These are phyloP conservation scores for Acleris laterana DNA, from an alignment of 2,888 invertebrate genomes.

Conservation along the genomic window DNA sequence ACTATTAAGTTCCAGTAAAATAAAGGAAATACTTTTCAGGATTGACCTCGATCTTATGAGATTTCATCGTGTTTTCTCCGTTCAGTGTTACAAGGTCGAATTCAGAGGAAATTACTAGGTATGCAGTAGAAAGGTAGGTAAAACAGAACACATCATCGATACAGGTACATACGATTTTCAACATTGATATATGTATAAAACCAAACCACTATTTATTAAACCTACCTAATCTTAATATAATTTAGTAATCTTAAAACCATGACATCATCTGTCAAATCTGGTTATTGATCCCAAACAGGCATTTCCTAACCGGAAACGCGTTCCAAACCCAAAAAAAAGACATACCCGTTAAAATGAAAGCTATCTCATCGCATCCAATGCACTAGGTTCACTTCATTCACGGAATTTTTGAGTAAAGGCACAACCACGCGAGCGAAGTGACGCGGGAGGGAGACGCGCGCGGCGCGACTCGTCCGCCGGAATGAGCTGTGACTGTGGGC, in stretches of 20 bases:
- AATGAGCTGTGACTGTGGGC: slow-evolving; percentile 66
- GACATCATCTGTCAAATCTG: slow-evolving; percentile 62
- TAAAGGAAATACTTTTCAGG: neutral
- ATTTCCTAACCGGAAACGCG: slow-evolving; percentile 52
- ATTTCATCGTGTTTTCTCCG: slow-evolving; percentile 22
- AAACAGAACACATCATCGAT: slow-evolving; percentile 1
- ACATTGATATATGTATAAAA: neutral
- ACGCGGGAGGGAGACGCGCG: slow-evolving; percentile 47
- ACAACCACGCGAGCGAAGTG: slow-evolving; percentile 52
- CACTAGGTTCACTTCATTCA: slow-evolving; percentile 55
- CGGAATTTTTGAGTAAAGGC: slow-evolving; percentile 50
- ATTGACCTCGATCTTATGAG: slow-evolving; percentile 26
- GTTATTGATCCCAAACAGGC: slow-evolving; percentile 62
- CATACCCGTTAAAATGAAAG: slow-evolving; percentile 62
- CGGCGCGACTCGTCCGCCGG: slow-evolving; percentile 64
- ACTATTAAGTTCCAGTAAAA: neutral
- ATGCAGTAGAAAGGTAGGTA: no score
- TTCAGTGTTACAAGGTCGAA: slow-evolving; percentile 32
- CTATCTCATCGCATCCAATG: slow-evolving; percentile 75
- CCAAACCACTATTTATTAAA: neutral
- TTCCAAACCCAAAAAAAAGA: slow-evolving; percentile 41
- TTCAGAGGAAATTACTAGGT: slow-evolving; percentile 1
- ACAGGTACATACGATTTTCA: neutral
- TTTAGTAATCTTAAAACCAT: slow-evolving; percentile 47
- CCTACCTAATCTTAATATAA: slow-evolving; percentile 16